Base-by-base conservation (phyloP, 2,797 vertebrate genomes). In the Pangasius macronema region DNA sequence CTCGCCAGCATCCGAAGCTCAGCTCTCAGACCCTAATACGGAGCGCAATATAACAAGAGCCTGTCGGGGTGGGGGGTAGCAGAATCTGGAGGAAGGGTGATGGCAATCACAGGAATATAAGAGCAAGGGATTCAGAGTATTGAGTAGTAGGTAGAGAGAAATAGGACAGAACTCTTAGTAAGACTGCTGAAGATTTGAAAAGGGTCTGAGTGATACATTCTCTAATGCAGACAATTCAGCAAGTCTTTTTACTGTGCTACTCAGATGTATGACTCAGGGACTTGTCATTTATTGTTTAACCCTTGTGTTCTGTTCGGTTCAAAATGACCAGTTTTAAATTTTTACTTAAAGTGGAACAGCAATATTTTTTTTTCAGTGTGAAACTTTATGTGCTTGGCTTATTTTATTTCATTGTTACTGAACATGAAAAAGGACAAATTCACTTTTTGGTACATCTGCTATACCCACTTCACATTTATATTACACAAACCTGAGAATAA, bases 161-260 rank as follows among this genome's bases (percentile, higher is more conserved):
- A 76, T 30, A 61, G 53, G 53, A 73, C 36, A 61, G 55, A 84
- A 84, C 42, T 22, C 57, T 85, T 85, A 42, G 55, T 14, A 46
- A 57, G 39, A 76, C 81, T 91, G 93, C 63, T 51, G 63, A 33
- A 68, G 30, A 83, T 83, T 67, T 59, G 33, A 80, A 33, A 77
- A 33, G n/a, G 16, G 76, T 61, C 24, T 42, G 16, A 27, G 5
- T 59, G 79, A 63, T 39, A 63, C 63, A 10, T 57, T 63, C n/a
- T 9, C 36, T 82, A 42, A 46, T 16, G 6, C 8, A 1, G 13
- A 16, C 73, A 30, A 18, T 16, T 13, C 73, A 24, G 73, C 27
- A 51, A 16, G 27, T 49, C 72, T 27, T n/a, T 75, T 49, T 49
- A 39, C 36, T 39, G 1, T 0, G 46, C 30, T 18, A 20, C 49